Conservation (phyloP, 1,140 invertebrate genomes). For the Drosophila kikkawai region DNA sequence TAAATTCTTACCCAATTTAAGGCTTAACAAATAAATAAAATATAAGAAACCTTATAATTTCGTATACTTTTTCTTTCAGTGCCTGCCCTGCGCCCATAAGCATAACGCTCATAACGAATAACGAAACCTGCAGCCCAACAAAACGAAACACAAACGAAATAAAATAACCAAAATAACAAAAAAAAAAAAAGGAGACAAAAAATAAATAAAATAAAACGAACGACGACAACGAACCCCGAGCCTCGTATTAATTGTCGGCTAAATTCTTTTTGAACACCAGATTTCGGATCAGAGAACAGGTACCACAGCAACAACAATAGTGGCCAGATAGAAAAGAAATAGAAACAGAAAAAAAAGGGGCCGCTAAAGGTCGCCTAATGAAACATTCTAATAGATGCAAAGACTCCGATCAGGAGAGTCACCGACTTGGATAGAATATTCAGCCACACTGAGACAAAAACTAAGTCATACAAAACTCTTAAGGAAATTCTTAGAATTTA, state of each 20-base stretch:
- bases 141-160: slow-evolving; percentile 40
- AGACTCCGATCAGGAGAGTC: slow-evolving; percentile 22
- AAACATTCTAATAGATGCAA: slow-evolving; percentile 61
- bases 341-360: slow-evolving; percentile 33
- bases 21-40: background rate
- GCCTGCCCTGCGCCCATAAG: slow-evolving; percentile 54
- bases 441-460: slow-evolving; percentile 26
- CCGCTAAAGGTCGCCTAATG: slow-evolving; percentile 74
- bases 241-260: slow-evolving; percentile 79
- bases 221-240: slow-evolving; percentile 39
- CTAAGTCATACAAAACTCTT: background rate
- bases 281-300: slow-evolving; percentile 66
- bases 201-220: slow-evolving; percentile 41
- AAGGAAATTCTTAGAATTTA: background rate
- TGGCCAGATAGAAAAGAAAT: slow-evolving; percentile 31
- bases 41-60: too few species aligned
- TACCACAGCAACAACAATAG: slow-evolving; percentile 55
- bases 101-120: slow-evolving; percentile 64
- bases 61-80: background rate
- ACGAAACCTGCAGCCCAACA: slow-evolving; percentile 53
- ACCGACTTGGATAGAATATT: slow-evolving; percentile 32
- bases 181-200: slow-evolving; percentile 35
- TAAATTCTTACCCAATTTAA: background rate
- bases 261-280: slow-evolving; percentile 75
- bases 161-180: slow-evolving; percentile 32